A percentile compares a stretch with the other conserved stretches of the same genome.
phyloP scores from a whole-genome alignment of 2,113 vertebrate species.

The Synchiropus splendidus region DNA sequence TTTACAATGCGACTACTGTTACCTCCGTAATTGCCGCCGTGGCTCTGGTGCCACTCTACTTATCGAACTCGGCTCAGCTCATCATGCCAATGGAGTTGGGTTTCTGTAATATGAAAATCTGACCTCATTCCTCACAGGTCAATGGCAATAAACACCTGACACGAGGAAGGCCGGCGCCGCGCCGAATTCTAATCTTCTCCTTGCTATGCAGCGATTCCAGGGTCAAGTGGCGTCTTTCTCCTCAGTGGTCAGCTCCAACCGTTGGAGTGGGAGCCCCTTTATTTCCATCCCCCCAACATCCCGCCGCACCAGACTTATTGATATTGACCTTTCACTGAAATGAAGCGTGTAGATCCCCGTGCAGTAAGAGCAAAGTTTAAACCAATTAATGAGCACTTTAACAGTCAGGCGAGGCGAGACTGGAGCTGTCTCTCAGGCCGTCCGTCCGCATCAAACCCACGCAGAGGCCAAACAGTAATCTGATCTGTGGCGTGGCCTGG shows the following conservation, averaged over 20 bases:
- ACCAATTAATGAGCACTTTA: constrained; percentile 71
- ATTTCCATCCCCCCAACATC: constrained; percentile 30
- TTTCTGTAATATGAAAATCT: constrained; percentile 69
- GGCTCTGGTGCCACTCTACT: neutral
- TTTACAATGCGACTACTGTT: too few species aligned
- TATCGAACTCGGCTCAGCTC: constrained; percentile 61
- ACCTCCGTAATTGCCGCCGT: too few species aligned
- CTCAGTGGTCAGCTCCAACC: constrained; percentile 41
- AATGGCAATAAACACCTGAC: constrained; percentile 69
- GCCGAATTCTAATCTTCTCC: constrained; percentile 68
- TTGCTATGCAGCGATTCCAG: constrained; percentile 44
- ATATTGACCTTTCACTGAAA: constrained; percentile 75
- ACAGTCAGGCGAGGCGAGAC: constrained; percentile 53
- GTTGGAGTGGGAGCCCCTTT: constrained; percentile 25
- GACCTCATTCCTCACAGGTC: constrained; percentile 66
- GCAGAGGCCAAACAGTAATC: constrained; percentile 50
- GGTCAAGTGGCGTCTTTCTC: constrained; percentile 52
- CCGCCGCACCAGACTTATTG: constrained; percentile 63
- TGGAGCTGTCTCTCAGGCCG: constrained; percentile 42
- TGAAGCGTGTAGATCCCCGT: constrained; percentile 64
- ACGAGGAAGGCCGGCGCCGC: constrained; percentile 49
- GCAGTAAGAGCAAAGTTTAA: constrained; percentile 70
- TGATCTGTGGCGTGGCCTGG: constrained; percentile 40
- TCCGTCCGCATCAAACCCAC: constrained; percentile 42
- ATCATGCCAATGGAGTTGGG: constrained; percentile 58